phyloP scores from a whole-genome alignment of 2,113 vertebrate genomes.

The Platichthys stellatus region DNA sequence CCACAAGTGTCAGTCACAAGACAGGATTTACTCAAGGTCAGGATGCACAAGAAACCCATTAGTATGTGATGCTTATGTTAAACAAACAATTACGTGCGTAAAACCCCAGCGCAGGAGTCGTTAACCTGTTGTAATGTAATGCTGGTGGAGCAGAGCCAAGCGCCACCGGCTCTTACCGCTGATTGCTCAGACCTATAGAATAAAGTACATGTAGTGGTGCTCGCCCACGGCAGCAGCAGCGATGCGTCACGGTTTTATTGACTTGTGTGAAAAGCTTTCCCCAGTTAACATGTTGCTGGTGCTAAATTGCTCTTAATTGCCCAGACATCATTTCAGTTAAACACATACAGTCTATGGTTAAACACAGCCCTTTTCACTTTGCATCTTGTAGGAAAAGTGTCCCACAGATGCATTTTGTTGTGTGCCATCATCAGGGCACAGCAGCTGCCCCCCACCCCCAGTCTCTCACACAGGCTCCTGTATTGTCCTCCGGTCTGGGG shows the following conservation, averaged over 20 bases:
- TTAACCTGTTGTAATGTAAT: constrained; percentile 44
- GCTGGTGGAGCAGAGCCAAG: constrained; percentile 27
- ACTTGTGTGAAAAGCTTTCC: constrained; percentile 42
- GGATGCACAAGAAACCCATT: neutral
- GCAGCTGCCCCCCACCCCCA: constrained; percentile 17
- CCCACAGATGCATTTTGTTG: neutral
- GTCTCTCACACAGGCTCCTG: constrained; percentile 8
- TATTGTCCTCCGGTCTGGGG: constrained; percentile 11
- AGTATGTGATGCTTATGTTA: constrained; percentile 4
- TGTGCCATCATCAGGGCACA: constrained; percentile 1
- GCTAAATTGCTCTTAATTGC: constrained; percentile 54
- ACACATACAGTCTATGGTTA: constrained; percentile 13
- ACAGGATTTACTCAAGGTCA: neutral
- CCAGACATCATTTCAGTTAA: constrained; percentile 47
- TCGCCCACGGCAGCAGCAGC: too few relatives aligned
- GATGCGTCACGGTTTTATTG: constrained; percentile 46
- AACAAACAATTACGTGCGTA: constrained; percentile 16
- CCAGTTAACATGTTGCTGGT: constrained; percentile 32
- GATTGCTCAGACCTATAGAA: neutral
- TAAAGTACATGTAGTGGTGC: constrained; percentile 4
- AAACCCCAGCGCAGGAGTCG: neutral
- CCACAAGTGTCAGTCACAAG: neutral
- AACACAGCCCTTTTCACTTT: constrained; percentile 28
- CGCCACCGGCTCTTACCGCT: constrained; percentile 7
- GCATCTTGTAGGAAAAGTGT: constrained; percentile 30